Evolutionary conservation across 2,797 vertebrate species (phyloP), one percentile per base, ranked within the genome.

Genomic region (Xenops minutus): DNA sequence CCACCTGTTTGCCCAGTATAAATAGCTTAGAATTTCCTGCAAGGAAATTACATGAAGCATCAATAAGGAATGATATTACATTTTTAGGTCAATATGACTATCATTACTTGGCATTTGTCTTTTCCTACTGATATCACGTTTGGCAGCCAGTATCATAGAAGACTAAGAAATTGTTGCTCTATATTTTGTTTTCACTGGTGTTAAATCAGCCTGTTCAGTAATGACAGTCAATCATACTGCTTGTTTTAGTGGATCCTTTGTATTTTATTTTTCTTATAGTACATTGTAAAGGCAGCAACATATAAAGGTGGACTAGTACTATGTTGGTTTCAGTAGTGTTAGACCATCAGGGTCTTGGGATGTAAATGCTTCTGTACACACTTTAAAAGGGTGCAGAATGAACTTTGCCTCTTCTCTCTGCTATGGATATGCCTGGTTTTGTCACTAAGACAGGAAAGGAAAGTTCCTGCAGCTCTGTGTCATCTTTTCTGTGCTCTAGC

Each of bases 41-140:
- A 87, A 95, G 94, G 62, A 95, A 95, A 96, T 97, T 94, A 75
- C 64, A 51, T 86, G 86, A 94, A 95, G 67, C 92, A 94, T 95
- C 92, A 84, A 26, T 91, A 95, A 90, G 51, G 73, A 94, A 85
- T 72, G 55, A 71, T 96, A 74, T 76, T 96, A 74, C 48, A 51
- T 91, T 96, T 95, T 63, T 73, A 87, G 93, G 90, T 94, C 88
- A 96, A 77, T 95, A 89, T 76, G 76, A 89, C 90, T 95, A 83
- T 95, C 92, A 51, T 84, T 93, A 93, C 69, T 78, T 94, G 94
- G 36, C 85, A 85, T 93, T 89, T 95, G 80, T 96, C 95, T 93
- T 95, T 95, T 85, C 73, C 82, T 66, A 49, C 91, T 85, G 89
- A 85, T 94, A 92, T 4, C 72, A 64, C 29, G 46, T 93, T 91